phyloP scores from a whole-genome alignment of 2,888 invertebrate genomes.

The Chesias legatella region DNA sequence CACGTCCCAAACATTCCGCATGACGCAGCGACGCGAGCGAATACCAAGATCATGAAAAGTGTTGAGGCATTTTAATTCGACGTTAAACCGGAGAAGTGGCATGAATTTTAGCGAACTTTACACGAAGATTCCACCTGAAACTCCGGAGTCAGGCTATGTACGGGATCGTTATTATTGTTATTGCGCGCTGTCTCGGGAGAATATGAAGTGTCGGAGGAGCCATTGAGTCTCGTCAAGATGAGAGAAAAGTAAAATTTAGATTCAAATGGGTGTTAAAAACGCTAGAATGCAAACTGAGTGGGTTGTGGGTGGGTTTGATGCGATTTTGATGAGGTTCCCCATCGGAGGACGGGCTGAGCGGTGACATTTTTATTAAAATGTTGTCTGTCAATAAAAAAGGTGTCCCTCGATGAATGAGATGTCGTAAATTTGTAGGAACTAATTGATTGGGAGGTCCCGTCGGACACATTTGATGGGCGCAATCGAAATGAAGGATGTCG shows the following conservation, averaged over 20 bases:
- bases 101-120: conserved; percentile 26
- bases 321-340: conserved; percentile 63
- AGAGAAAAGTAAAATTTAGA: conserved; percentile 60
- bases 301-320: conserved; percentile 58
- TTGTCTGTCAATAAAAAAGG: conserved; percentile 46
- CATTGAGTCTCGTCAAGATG: conserved; percentile 42
- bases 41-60: conserved; percentile 45
- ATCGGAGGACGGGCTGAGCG: conserved; percentile 34
- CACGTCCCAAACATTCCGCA: conserved; percentile 58
- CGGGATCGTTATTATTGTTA: conserved; percentile 53
- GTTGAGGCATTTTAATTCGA: conserved; percentile 49
- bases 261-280: conserved; percentile 67
- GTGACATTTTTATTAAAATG: conserved; percentile 61
- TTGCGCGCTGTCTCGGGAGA: conserved; percentile 44
- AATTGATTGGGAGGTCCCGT: conserved; percentile 49
- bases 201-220: conserved; percentile 49
- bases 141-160: conserved; percentile 35
- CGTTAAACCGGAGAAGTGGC: conserved; percentile 34
- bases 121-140: conserved; percentile 32
- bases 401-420: conserved; percentile 47
- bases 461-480: conserved; percentile 37
- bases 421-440: conserved; percentile 49
- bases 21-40: conserved; percentile 42
- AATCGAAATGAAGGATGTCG: conserved; percentile 41
- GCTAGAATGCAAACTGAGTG: conserved; percentile 49